phyloP scores from a whole-genome alignment of 2,888 invertebrate genomes.

The Crepidodera aurea region DNA sequence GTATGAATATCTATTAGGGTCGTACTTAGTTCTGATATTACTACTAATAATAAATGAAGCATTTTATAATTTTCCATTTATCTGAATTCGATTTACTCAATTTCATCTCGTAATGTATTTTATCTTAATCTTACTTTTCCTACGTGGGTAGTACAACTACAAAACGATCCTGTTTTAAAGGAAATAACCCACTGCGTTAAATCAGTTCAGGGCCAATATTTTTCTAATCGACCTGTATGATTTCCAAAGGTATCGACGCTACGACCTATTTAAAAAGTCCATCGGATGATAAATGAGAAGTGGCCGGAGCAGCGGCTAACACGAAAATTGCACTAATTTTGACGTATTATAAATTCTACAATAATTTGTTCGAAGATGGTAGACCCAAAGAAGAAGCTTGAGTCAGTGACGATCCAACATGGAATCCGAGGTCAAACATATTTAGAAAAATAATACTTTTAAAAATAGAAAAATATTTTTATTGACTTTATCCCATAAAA shows the following conservation, averaged over 20 bases:
- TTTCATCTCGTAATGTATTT: not conserved
- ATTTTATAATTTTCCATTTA: too few relatives aligned
- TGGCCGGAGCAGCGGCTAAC: slow-evolving; percentile 55
- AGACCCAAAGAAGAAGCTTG: not conserved
- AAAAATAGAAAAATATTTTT: too few relatives aligned
- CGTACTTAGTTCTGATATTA: too few relatives aligned
- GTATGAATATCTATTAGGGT: too few relatives aligned
- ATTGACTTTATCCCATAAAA: too few relatives aligned
- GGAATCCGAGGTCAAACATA: too few relatives aligned
- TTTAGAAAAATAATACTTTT: too few relatives aligned
- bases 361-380: slow-evolving; percentile 43
- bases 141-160: not conserved
- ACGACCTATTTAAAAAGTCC: slow-evolving; percentile 15
- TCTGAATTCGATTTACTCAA: too few relatives aligned
- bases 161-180: not conserved
- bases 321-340: slow-evolving; percentile 59
- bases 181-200: slow-evolving; percentile 6
- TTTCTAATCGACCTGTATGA: not conserved
- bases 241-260: slow-evolving; percentile 7
- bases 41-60: too few relatives aligned
- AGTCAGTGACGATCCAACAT: not conserved
- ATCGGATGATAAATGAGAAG: slow-evolving; percentile 49
- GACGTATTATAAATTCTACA: slow-evolving; percentile 51
- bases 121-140: not conserved
- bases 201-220: not conserved